phyloP scores from a whole-genome alignment of 2,888 invertebrate species.

The Crocallis elinguaria region DNA sequence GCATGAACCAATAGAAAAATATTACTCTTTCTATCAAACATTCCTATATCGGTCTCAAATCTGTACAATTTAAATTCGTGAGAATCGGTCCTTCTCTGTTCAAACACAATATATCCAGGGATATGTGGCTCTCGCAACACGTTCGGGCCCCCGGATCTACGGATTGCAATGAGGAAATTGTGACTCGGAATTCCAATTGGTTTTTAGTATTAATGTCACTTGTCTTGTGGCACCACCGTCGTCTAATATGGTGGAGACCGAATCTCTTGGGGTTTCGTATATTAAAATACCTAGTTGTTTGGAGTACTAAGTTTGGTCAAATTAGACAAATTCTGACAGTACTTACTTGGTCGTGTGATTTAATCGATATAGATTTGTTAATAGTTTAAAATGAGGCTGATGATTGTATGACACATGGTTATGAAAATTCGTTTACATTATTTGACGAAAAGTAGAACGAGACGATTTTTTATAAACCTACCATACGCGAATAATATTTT shows the following conservation, averaged over 20 bases:
- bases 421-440: too few species aligned
- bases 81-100: slow-evolving; percentile 18
- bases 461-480: too few species aligned
- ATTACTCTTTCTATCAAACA: not conserved
- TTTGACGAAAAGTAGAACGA: too few species aligned
- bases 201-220: slow-evolving; percentile 60
- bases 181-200: slow-evolving; percentile 69
- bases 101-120: slow-evolving; percentile 40
- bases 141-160: slow-evolving; percentile 38
- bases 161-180: slow-evolving; percentile 63
- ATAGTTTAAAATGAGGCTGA: too few species aligned
- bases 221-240: slow-evolving; percentile 37
- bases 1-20: not conserved
- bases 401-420: too few species aligned
- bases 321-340: too few species aligned
- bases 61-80: slow-evolving; percentile 18
- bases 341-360: too few species aligned
- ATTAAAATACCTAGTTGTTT: slow-evolving; percentile 3
- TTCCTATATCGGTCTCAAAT: not conserved
- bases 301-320: too few species aligned
- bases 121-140: slow-evolving; percentile 39
- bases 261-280: slow-evolving; percentile 3
- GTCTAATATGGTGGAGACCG: slow-evolving; percentile 1
- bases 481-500: too few species aligned
- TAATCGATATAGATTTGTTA: too few species aligned